Conservation (phyloP, 2,113 vertebrate species). For the Coregonus clupeaformis region DNA sequence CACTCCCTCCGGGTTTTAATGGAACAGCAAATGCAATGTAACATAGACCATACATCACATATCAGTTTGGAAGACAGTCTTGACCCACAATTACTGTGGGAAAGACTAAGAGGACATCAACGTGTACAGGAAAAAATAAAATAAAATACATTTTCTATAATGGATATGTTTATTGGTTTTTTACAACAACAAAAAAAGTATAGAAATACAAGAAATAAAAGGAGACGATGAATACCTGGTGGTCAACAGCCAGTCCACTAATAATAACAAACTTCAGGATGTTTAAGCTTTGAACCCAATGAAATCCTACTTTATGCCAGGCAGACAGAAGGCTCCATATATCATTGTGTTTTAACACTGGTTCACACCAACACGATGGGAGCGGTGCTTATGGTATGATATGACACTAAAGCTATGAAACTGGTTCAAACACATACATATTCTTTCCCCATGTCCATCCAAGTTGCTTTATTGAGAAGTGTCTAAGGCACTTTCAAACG, state of each 20-base stretch:
- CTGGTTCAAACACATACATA: conserved; percentile 7
- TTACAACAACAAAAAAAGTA: conserved; percentile 13
- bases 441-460: background rate
- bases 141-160: background rate
- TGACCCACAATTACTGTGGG: fast-evolving
- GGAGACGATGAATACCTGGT: conserved; percentile 11
- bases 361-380: background rate
- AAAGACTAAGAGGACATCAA: too few relatives aligned
- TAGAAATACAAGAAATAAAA: conserved; percentile 24
- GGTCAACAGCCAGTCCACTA: conserved; percentile 23
- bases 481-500: conserved; percentile 24
- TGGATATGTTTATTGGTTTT: conserved; percentile 31
- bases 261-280: conserved; percentile 16
- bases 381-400: background rate
- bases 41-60: too few relatives aligned
- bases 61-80: too few relatives aligned
- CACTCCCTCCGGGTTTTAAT: too few relatives aligned
- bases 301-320: background rate
- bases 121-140: background rate
- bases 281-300: conserved; percentile 25
- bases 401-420: conserved; percentile 5
- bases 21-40: too few relatives aligned
- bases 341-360: background rate
- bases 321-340: conserved; percentile 3
- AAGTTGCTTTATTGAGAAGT: background rate